Base-by-base conservation (phyloP, 2,113 vertebrate genomes). In the Cyphomyrus discorhynchus region DNA sequence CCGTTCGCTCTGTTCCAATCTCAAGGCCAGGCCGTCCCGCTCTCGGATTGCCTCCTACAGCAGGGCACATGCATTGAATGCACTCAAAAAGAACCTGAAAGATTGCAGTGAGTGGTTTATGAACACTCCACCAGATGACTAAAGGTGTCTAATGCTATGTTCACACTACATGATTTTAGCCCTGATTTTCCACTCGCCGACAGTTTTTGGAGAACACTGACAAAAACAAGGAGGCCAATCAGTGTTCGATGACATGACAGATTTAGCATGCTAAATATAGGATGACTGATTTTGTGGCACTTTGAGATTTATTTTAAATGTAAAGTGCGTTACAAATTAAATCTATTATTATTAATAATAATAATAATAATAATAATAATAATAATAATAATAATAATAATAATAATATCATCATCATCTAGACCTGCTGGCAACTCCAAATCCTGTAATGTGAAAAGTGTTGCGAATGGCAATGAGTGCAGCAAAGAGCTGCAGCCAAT, bases 1-100 rank as follows among this genome's bases (percentile, higher is more conserved):
- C 92, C 95, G 95, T 89, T 92, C 92, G 91, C 95, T 94, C 93
- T 96, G 96, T 90, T 95, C 95, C 91, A 96, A 90, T 90, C 90
- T 93, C 17, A 94, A 92, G 2, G 92, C 90, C 83, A 95, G 91
- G 66, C 91, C 89, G 90, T 96, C 95, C 0, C 91, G 93, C 88
- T 96, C 95, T 27, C 91, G 93, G 52, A 95, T 52, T 0, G 92
- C 93, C 91, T 95, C 95, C 96, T 97, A 90, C 82, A 88, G 90
- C 17, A 89, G 17, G 19, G 49, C 27, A 66, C 27, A 89, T 35
- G 21, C 19, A 45, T 80, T 42, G 27, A 6, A 39, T 80, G 74
- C 74, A 42, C 13, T 80, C 4, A 42, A 42, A 42, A 35, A n/a
- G 45, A 47, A 5, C 35, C 19, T 83, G 17, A 42, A 45, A 39